phyloP scores from a whole-genome alignment of 2,113 vertebrate species.

The Ciconia stormi region DNA sequence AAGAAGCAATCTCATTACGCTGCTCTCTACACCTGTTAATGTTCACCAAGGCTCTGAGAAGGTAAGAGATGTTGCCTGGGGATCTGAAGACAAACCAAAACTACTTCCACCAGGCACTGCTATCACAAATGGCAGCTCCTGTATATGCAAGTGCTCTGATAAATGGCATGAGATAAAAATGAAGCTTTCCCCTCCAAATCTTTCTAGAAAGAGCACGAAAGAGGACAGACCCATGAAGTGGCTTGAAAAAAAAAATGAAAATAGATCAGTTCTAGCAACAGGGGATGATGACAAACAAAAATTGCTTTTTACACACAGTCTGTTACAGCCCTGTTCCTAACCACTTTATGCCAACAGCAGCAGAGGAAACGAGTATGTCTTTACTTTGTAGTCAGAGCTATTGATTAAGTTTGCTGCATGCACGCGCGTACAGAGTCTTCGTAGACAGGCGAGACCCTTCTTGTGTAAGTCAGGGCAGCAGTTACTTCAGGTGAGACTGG shows the following conservation, averaged over 20 bases:
- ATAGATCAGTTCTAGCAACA: not conserved
- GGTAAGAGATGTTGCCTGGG: not conserved
- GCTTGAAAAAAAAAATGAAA: not conserved
- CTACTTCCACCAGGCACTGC: not conserved
- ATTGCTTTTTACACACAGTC: not conserved
- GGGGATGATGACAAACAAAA: not conserved
- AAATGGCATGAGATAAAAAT: not conserved
- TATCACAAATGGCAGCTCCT: not conserved
- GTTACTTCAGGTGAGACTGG: not conserved
- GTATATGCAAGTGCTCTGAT: not conserved
- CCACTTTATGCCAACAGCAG: not conserved
- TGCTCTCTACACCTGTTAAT: not conserved
- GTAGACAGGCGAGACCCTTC: not conserved
- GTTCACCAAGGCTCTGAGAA: not conserved
- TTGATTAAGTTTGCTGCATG: not conserved
- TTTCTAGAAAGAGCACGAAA: not conserved
- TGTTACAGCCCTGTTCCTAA: not conserved
- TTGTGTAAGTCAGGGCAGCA: not conserved
- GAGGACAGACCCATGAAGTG: not conserved
- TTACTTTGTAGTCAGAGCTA: not conserved
- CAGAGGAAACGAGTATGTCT: not conserved
- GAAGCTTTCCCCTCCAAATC: not conserved
- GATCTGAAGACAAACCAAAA: not conserved
- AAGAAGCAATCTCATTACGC: not conserved
- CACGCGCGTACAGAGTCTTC: accelerated